Evolutionary conservation across 2,797 vertebrate genomes (phyloP).

Genomic region (Artibeus jamaicensis): DNA sequence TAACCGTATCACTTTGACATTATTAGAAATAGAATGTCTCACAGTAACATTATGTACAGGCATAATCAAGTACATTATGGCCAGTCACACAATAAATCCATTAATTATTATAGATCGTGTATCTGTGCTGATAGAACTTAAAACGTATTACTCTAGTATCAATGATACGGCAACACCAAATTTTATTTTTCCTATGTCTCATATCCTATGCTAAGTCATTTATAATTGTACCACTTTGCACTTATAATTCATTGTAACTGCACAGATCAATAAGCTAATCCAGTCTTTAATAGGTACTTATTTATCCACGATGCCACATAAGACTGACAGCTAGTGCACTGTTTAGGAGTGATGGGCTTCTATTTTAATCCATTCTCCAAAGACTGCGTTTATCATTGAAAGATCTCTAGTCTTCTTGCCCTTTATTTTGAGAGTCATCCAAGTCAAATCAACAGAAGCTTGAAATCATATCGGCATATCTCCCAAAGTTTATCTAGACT

Average conservation of each 20-base stretch:
- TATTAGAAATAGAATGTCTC: not conserved
- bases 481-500: not conserved
- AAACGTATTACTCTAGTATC: not conserved
- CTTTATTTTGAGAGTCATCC: not conserved
- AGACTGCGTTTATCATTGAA: not conserved
- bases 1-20: not conserved
- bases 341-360: not conserved
- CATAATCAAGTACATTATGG: not conserved
- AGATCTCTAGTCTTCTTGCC: not conserved
- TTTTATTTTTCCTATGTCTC: not conserved
- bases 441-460: not conserved
- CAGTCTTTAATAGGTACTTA: not conserved
- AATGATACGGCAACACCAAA: not conserved
- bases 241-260: not conserved
- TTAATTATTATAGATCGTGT: not conserved
- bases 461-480: not conserved
- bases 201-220: not conserved
- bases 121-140: not conserved
- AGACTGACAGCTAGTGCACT: not conserved
- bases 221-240: not conserved
- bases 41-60: not conserved
- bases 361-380: not conserved
- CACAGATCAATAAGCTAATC: not conserved
- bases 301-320: not conserved
- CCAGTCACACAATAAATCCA: not conserved